Evolutionary conservation across 2,113 vertebrate genomes (phyloP).

Genomic region (Paramisgurnus dabryanus): DNA sequence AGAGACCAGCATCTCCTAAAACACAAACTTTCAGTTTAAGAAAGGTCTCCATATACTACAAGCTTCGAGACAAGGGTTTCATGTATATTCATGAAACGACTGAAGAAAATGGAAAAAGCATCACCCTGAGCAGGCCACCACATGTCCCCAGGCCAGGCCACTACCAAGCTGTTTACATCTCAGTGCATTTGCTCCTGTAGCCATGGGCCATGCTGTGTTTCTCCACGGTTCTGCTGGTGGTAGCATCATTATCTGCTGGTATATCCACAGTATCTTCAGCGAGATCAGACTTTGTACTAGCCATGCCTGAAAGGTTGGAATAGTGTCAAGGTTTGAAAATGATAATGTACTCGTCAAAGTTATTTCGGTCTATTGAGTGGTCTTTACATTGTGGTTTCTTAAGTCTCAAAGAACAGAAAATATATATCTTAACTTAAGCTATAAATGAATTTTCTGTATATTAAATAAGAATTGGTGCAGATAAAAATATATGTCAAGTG

Average conservation of each 20-base stretch:
- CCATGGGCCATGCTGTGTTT: slow-evolving; percentile 28
- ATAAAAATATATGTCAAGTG: background rate
- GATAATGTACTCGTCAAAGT: slow-evolving; percentile 11
- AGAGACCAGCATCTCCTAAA: background rate
- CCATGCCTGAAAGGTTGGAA: slow-evolving; percentile 3
- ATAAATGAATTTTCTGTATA: background rate
- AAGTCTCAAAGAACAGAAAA: background rate
- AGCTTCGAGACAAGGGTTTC: background rate
- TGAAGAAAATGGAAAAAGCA: slow-evolving; percentile 65
- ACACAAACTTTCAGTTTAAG: background rate
- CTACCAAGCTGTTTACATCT: slow-evolving; percentile 57
- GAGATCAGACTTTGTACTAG: slow-evolving; percentile 6
- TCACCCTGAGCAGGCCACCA: slow-evolving; percentile 29
- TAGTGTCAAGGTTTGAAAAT: background rate
- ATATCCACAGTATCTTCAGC: slow-evolving; percentile 18
- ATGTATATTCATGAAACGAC: slow-evolving; percentile 58
- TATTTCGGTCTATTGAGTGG: slow-evolving; percentile 8
- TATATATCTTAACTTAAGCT: background rate
- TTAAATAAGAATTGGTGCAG: background rate
- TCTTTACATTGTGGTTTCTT: background rate
- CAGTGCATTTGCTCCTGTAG: slow-evolving; percentile 33
- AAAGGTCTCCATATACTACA: background rate
- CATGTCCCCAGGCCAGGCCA: slow-evolving; percentile 47
- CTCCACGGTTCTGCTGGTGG: slow-evolving; percentile 1
- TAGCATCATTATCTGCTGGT: slow-evolving; percentile 28